Percentiles rank a stretch among this genome's conserved stretches.
Evolutionary conservation across 1,140 invertebrate genomes (phyloP).

Genomic region (Diabrotica virgifera): DNA sequence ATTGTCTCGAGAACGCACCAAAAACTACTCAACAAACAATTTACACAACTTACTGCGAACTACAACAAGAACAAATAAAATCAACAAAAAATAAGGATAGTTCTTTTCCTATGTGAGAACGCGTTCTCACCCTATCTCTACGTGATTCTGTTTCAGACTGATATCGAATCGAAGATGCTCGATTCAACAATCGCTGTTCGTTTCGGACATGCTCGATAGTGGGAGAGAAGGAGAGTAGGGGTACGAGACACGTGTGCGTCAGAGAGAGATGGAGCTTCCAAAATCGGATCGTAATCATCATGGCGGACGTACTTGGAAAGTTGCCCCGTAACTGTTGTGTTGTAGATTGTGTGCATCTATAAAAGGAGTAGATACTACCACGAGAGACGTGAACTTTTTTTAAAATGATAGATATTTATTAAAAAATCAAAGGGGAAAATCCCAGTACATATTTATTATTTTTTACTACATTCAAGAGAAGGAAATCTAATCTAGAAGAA

Average conservation of each 20-base stretch:
- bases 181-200: constrained; percentile 5
- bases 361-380: too few species aligned
- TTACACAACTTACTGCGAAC: neutral
- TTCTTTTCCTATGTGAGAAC: neutral
- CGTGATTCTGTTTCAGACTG: neutral
- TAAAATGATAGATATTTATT: too few species aligned
- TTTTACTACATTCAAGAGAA: too few species aligned
- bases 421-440: too few species aligned
- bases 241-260: neutral
- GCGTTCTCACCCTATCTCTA: neutral
- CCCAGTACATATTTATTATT: too few species aligned
- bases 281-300: constrained; percentile 15
- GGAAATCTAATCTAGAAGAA: too few species aligned
- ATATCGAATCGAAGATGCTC: constrained; percentile 2
- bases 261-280: constrained; percentile 2
- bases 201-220: constrained; percentile 4
- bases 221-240: neutral
- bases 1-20: neutral
- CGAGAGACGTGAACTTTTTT: too few species aligned
- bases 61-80: neutral
- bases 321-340: constrained; percentile 16
- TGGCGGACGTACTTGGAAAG: constrained; percentile 20
- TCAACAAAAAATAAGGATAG: neutral
- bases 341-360: neutral
- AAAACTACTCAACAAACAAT: neutral